Evolutionary conservation across 2,888 invertebrate genomes (phyloP).

Genomic region (Vesta saturnalis): DNA sequence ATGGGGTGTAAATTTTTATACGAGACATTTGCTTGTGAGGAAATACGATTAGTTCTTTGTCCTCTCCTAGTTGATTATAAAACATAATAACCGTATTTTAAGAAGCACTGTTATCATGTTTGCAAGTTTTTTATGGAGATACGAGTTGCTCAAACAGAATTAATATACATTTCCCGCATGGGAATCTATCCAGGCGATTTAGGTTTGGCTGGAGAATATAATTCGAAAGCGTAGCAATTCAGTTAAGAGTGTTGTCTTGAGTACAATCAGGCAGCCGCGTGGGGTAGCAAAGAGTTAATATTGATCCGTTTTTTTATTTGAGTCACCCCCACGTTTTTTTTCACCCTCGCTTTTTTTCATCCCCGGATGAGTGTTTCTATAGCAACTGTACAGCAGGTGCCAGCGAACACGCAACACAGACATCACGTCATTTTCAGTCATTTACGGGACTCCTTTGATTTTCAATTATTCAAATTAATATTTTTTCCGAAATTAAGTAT

Average conservation of each 20-base stretch:
- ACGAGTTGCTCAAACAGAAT: conserved; percentile 33
- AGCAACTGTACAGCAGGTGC: conserved; percentile 69
- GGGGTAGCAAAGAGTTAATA: conserved; percentile 73
- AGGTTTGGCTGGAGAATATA: conserved; percentile 32
- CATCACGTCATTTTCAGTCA: conserved; percentile 61
- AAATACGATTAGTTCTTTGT: conserved; percentile 12
- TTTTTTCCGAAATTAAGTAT: conserved; percentile 6
- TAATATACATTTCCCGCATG: conserved; percentile 34
- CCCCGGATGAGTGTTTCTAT: conserved; percentile 72
- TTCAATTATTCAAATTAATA: conserved; percentile 46
- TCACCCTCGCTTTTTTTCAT: conserved; percentile 66
- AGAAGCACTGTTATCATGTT: conserved; percentile 33
- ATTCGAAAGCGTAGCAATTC: conserved; percentile 49
- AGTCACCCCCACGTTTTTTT: conserved; percentile 72
- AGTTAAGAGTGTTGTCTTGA: conserved; percentile 50
- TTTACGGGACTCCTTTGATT: conserved; percentile 55
- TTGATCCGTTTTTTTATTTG: conserved; percentile 74
- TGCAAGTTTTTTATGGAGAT: conserved; percentile 32
- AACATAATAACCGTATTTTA: conserved; percentile 29
- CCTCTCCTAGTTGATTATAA: conserved; percentile 30
- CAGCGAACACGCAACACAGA: conserved; percentile 63
- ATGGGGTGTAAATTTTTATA: neutral
- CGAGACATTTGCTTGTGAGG: neutral
- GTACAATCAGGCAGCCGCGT: conserved; percentile 56
- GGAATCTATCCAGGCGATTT: conserved; percentile 26